Base-by-base conservation (phyloP, 2,888 invertebrate genomes). In the Meta bourneti region DNA sequence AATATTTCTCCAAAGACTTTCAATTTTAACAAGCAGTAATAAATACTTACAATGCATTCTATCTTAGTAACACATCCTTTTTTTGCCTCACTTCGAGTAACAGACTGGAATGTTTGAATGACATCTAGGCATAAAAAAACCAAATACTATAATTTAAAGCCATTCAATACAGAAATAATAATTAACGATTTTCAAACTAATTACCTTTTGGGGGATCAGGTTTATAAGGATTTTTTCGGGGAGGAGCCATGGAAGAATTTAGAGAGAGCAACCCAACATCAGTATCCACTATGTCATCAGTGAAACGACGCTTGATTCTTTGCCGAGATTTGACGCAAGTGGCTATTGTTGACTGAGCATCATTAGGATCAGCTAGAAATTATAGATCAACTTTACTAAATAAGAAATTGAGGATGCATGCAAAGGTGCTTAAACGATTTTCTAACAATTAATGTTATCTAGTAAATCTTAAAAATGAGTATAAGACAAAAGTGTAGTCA, bases 281-380 rank as follows among this genome's bases (percentile, higher is more conserved):
- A 16, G 91, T 89, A 79, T 89, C 93, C 6, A 90, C 91, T 6
- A 90, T 91, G 52, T 93, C 93, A 91, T 93, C 93, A 20, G 91
- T 91, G 54, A 86, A 87, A 13, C 93, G 79, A 13, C 93, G 71
- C 51, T 91, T 93, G 7, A 93, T 89, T 77, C 93, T 80, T 69
- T 91, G 91, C 0, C 93, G 83, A 34, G 91, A 90, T 49, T 93
- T 93, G 7, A 93, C 93, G 78, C 91, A 91, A 11, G 80, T 89
- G n/a, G 93, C 93, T 61, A 93, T 93, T 13, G 91, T 91, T 7
- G 90, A 90, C 20, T 82, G 61, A 69, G 82, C 78, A 84, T 87
- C 87, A 81, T 61, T 69, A 11, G 74, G 49, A 52, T 86, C 79
- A 71, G 16, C 78, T 87, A 34, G 11, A n/a, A 52, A 75, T 69